A percentile compares a stretch with the other conserved stretches of the same genome.
These are phyloP conservation scores for Yoshiicerus persimilis DNA, from an alignment of 1,140 invertebrate genomes.

Conservation along the genomic window DNA sequence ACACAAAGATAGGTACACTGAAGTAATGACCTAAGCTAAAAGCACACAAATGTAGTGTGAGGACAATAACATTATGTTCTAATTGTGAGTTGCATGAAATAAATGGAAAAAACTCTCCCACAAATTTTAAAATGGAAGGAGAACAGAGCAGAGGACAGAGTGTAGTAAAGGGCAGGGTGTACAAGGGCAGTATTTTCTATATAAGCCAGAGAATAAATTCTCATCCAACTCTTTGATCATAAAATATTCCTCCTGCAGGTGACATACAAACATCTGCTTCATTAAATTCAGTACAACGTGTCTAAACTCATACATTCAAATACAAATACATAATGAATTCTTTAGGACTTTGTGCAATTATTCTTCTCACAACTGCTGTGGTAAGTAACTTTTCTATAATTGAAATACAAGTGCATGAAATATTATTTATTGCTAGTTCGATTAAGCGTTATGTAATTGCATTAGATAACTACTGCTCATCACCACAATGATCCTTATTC, in stretches of 20 bases:
- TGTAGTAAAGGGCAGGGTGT: not conserved
- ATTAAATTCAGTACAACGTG: not conserved
- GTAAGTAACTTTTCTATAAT: not conserved
- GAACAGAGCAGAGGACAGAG: not conserved
- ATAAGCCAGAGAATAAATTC: not conserved
- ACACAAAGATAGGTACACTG: not conserved
- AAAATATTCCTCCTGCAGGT: not conserved
- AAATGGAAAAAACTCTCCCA: not conserved
- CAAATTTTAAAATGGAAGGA: not conserved
- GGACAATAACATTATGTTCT: not conserved
- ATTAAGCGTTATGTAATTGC: not conserved
- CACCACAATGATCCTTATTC: constrained; percentile 7
- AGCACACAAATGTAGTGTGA: not conserved
- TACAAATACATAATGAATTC: not conserved
- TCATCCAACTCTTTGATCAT: not conserved
- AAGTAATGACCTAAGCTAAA: not conserved
- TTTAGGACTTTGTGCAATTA: not conserved
- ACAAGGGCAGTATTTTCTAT: not conserved
- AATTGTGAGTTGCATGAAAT: not conserved
- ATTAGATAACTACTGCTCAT: not conserved
- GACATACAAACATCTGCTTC: not conserved
- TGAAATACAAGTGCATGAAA: not conserved
- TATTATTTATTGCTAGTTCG: not conserved
- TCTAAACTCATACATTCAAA: too few relatives aligned
- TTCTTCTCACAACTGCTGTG: not conserved